These are phyloP conservation scores for Orcinus orca DNA, from an alignment of 2,113 vertebrate species.

Conservation along the genomic window DNA sequence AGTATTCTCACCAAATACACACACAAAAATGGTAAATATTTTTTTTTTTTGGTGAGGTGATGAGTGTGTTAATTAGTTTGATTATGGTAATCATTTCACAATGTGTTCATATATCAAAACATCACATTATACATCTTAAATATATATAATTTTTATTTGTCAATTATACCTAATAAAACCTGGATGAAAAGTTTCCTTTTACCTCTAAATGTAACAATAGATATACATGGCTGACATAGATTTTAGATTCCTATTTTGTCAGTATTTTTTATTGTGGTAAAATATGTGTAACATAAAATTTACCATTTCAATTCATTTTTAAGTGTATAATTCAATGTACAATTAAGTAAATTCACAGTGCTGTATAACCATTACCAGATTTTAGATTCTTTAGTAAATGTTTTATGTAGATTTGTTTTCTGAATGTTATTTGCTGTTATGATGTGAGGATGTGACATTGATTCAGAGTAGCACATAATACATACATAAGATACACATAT, in stretches of 20 bases:
- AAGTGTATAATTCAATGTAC: neutral
- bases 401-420: neutral
- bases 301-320: neutral
- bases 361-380: neutral
- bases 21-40: neutral
- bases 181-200: neutral
- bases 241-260: neutral
- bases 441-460: neutral
- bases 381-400: neutral
- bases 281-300: neutral
- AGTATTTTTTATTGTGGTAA: neutral
- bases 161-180: neutral
- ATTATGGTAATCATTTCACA: neutral
- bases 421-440: neutral
- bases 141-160: neutral
- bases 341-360: neutral
- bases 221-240: neutral
- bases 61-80: neutral
- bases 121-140: neutral
- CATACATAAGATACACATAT: neutral
- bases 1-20: neutral
- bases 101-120: neutral
- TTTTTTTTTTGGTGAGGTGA: neutral
- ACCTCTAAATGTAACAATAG: neutral
- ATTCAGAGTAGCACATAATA: neutral